A percentile compares a stretch with the other conserved stretches of the same genome.
These are phyloP conservation scores for mouse (Mus musculus) DNA, from an alignment of 2,113 vertebrate species.

Conservation along the genomic window GRCm39 chr8:79473001-79473500, in stretches of 20 bases:
- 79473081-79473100: no score
- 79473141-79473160: not conserved
- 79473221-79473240: rapidly evolving
- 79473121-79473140: not conserved
- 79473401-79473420: not conserved
- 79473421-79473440: not conserved
- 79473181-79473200: not conserved
- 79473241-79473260: rapidly evolving
- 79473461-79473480: not conserved
- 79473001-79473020: not conserved
- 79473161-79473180: not conserved
- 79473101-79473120: not conserved
- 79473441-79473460: not conserved
- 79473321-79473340: not conserved
- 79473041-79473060: not conserved
- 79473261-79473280: rapidly evolving
- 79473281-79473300: not conserved
- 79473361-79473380: not conserved
- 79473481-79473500: no score
- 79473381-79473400: not conserved
- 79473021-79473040: not conserved
- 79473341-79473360: not conserved
- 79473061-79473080: not conserved
- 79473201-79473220: not conserved
- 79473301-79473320: not conserved